Evolutionary conservation across 2,113 vertebrate genomes (phyloP), one percentile per base, ranked within the genome.

Genomic region (Grus americana): DNA sequence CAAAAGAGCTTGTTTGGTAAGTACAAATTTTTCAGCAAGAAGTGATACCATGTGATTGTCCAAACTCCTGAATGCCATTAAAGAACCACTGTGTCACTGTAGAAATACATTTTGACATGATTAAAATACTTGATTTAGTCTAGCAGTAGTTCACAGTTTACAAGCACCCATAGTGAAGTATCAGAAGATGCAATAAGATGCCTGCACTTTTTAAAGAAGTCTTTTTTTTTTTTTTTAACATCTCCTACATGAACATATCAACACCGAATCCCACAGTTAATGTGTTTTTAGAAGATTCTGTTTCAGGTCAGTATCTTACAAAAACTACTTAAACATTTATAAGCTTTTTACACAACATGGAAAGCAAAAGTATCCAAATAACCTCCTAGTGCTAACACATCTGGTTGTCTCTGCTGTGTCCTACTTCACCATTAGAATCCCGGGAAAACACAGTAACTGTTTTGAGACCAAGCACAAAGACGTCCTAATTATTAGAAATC

Each of bases 401-500:
- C 27, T 76, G 30, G 13, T 90, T 83, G 42, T 66, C 76, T 86
- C 34, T 27, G 13, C 14, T n/a, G 42, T 71, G 92, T 88, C 79
- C n/a, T 66, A 83, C 81, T 94, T 91, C 66, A 93, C 52, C 26
- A 40, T 78, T 75, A 49, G 57, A 91, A 71, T 57, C 44, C 24
- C 26, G 2, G 54, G 34, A 36, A 95, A 86, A 92, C 75, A 67
- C 57, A 95, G 79, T 72, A 86, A 95, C 68, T 88, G 91, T 96
- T 97, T 89, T 95, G 73, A 94, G 44, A 91, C 58, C 44, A 87
- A 95, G 93, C 27, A 93, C 76, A 95, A 96, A 96, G 93, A 89
- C 63, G 44, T 62, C 92, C 95, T 96, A 96, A 97, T 96, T 96
- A 97, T 94, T 67, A 93, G 94, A 96, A 97, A 97, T 96, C 93